Percentiles rank a stretch among this genome's conserved stretches.
Evolutionary conservation across 1,140 invertebrate genomes (phyloP).

Genomic region (Homarus americanus): DNA sequence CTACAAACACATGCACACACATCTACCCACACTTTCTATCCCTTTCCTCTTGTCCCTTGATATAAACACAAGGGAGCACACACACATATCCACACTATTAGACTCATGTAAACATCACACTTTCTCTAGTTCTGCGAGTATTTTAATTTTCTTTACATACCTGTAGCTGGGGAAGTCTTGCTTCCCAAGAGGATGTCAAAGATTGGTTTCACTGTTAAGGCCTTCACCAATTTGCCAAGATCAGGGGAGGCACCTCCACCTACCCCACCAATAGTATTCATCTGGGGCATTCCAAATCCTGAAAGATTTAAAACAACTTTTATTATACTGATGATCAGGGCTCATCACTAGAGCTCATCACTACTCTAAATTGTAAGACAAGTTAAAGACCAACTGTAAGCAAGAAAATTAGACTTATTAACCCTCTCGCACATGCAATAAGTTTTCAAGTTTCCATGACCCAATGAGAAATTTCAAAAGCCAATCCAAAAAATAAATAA

Average conservation of each 20-base stretch:
- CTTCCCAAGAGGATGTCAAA: conserved; percentile 27
- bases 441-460: no score
- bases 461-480: no score
- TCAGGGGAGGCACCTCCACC: conserved; percentile 29
- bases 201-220: conserved; percentile 57
- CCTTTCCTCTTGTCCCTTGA: background rate
- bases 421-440: no score
- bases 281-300: conserved; percentile 43
- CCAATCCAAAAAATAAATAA: no score
- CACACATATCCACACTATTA: background rate
- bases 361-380: no score
- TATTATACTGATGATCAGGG: no score
- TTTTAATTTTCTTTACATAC: conserved; percentile 1
- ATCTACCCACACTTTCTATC: no score
- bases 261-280: conserved; percentile 20
- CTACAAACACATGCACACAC: no score
- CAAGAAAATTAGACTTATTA: no score
- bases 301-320: background rate
- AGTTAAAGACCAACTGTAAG: no score
- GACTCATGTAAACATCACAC: background rate
- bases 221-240: conserved; percentile 56
- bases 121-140: background rate
- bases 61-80: no score
- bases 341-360: no score
- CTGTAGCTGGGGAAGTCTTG: conserved; percentile 10